Evolutionary conservation across 2,888 invertebrate species (phyloP), one percentile per base, ranked within the genome.

Genomic region (Tenthredo amoena): DNA sequence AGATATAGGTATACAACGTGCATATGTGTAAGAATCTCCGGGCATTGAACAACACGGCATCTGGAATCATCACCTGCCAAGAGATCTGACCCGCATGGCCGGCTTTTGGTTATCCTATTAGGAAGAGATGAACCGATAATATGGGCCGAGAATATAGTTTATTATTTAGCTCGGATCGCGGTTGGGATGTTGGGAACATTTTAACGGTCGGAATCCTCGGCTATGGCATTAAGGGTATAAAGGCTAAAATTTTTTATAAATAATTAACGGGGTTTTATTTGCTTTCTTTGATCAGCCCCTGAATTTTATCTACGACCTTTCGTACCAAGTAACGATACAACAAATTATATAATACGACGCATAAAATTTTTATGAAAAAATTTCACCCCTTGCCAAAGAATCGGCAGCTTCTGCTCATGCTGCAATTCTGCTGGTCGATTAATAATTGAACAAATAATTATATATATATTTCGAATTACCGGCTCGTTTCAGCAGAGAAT

Each of bases 61-160:
- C 90, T 91, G 91, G 90, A 90, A 90, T 91, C 89, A 88, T 90
- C 90, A 90, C 89, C 90, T 90, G 88, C 86, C 86, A 86, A 87
- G 90, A 89, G 89, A 86, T 88, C 90, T 89, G 88, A 89, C 88
- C 88, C 91, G 90, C 91, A 90, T 90, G 88, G 87, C 88, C 90
- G 91, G 92, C 91, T 92, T 89, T 89, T 89, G 87, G 84, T 92
- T 91, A 93, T 93, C 93, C 93, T 92, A 92, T 93, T 93, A 91
- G 90, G 88, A n/a, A 21, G 21, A 81, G 81, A 81, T 58, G 58
- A 62, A 62, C 79, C 55, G 81, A 81, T 58, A 62, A 62, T 40
- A 62, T 62, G 58, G 62, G 34, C 12, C 81, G 40, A 62, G 37
- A 62, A 81, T 37, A 58, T 50, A 40, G 21, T 21, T 81, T 62